Conservation (phyloP, 2,113 vertebrate species). For the Porphyrio hochstetteri region DNA sequence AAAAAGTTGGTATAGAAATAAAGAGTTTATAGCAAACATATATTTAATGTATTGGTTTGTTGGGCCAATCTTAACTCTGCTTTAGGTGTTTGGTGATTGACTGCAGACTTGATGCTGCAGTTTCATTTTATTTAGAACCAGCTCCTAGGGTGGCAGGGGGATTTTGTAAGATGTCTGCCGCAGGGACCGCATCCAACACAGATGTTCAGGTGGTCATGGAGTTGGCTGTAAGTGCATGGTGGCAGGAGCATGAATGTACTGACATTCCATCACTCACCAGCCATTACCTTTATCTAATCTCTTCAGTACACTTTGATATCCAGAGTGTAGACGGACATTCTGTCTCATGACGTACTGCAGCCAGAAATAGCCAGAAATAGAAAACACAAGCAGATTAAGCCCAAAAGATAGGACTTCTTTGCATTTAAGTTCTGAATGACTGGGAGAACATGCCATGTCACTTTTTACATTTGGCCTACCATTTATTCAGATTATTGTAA, state of each 20-base stretch:
- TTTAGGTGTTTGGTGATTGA: background rate
- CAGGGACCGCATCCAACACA: background rate
- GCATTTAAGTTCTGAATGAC: background rate
- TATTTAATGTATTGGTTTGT: background rate
- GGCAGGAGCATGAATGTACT: rapidly evolving
- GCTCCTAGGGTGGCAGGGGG: background rate
- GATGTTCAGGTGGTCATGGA: rapidly evolving
- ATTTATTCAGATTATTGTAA: background rate
- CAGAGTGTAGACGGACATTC: background rate
- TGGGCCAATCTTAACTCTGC: background rate
- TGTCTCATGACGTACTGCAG: background rate
- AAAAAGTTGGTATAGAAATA: background rate
- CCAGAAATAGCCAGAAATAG: slow-evolving; percentile 55
- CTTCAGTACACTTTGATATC: background rate
- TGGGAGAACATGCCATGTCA: background rate
- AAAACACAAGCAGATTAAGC: background rate
- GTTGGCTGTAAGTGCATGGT: rapidly evolving
- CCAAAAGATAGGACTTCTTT: background rate
- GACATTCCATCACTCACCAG: slow-evolving; percentile 36
- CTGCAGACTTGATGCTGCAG: background rate
- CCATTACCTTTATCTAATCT: slow-evolving; percentile 35
- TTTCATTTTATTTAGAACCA: background rate
- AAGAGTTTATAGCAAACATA: background rate
- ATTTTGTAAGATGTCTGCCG: background rate
- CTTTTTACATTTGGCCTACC: background rate